Evolutionary conservation across 2,888 invertebrate genomes (phyloP).

Genomic region (Lasioglossum pauxillum): DNA sequence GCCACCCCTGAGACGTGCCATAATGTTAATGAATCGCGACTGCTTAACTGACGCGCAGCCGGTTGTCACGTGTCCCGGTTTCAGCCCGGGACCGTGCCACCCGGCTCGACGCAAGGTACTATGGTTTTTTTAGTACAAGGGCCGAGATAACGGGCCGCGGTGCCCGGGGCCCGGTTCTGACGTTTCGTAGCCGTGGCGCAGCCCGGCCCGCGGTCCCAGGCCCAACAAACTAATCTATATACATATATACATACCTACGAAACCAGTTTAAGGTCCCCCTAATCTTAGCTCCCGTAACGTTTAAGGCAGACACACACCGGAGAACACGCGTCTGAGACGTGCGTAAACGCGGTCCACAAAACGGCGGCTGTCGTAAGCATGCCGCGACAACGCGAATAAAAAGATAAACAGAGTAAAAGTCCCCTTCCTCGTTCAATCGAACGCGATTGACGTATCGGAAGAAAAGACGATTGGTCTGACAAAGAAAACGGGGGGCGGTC

Average conservation of each 20-base stretch:
- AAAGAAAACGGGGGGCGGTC: slow-evolving; percentile 9
- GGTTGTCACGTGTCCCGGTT: neutral
- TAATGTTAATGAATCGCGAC: slow-evolving; percentile 72
- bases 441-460: slow-evolving; percentile 36
- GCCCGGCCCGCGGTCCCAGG: slow-evolving; percentile 59
- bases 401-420: neutral
- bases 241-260: slow-evolving; percentile 64
- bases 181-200: neutral
- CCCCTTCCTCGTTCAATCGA: slow-evolving; percentile 59
- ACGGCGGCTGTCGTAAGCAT: neutral
- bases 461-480: slow-evolving; percentile 58
- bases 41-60: slow-evolving; percentile 52
- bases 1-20: slow-evolving; percentile 81
- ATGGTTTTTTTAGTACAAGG: slow-evolving; percentile 77
- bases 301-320: slow-evolving; percentile 63
- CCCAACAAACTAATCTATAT: slow-evolving; percentile 76
- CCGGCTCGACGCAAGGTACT: slow-evolving; percentile 70
- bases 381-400: slow-evolving; percentile 3
- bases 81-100: neutral
- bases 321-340: slow-evolving; percentile 52
- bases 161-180: neutral
- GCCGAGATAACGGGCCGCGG: slow-evolving; percentile 62
- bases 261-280: slow-evolving; percentile 78
- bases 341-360: slow-evolving; percentile 61
- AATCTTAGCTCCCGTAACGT: slow-evolving; percentile 77